phyloP scores from a whole-genome alignment of 2,797 vertebrate species.

The Apodemus agrarius region DNA sequence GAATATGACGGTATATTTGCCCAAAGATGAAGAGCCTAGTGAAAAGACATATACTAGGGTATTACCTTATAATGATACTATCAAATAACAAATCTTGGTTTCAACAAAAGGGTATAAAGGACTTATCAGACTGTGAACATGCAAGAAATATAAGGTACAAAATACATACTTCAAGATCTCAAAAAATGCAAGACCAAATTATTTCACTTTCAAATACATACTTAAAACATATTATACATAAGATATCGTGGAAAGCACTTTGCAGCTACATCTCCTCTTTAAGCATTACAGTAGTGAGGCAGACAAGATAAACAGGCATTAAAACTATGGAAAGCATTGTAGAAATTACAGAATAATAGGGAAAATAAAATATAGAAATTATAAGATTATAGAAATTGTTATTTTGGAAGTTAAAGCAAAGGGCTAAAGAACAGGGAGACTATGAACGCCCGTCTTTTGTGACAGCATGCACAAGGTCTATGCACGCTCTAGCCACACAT shows the following conservation, averaged over 20 bases:
- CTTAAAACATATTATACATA: background rate
- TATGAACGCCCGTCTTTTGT: background rate
- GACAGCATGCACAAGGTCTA: background rate
- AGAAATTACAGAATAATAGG: background rate
- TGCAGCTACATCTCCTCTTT: background rate
- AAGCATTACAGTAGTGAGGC: background rate
- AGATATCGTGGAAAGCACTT: background rate
- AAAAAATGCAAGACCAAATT: background rate
- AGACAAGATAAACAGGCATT: background rate
- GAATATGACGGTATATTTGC: background rate
- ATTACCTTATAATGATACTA: background rate
- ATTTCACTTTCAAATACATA: conserved; percentile 10
- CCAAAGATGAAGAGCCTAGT: background rate
- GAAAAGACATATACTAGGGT: background rate
- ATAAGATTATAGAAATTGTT: background rate
- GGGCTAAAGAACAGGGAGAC: background rate
- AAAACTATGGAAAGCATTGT: background rate
- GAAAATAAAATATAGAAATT: background rate
- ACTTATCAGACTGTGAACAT: background rate
- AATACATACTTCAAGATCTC: background rate
- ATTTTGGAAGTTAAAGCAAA: conserved; percentile 7
- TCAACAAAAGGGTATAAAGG: background rate
- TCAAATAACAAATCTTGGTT: background rate
- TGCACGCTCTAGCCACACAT: background rate
- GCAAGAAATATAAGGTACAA: background rate